Evolutionary conservation across 1,140 invertebrate species (phyloP).

Genomic region (Agraylea sexmaculata): DNA sequence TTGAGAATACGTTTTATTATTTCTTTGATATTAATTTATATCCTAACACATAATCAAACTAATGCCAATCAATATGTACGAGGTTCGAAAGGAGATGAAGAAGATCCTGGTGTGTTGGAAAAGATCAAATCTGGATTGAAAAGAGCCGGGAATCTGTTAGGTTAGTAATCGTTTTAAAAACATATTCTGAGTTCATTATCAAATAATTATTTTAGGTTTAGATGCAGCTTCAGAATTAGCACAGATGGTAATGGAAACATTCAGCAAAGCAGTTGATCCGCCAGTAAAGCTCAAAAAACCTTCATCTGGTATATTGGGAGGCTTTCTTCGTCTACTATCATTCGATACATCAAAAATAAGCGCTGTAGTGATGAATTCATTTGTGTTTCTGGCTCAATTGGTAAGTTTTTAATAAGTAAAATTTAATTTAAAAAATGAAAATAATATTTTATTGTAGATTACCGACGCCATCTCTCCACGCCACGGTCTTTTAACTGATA

Average conservation of each 20-base stretch:
- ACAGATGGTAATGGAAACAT: slow-evolving; percentile 37
- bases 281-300: slow-evolving; percentile 7
- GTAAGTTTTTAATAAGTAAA: slow-evolving; percentile 36
- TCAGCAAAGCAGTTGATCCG: slow-evolving; percentile 22
- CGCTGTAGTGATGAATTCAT: slow-evolving; percentile 65
- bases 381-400: slow-evolving; percentile 74
- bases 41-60: too few species aligned
- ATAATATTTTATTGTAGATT: background rate
- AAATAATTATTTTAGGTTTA: slow-evolving; percentile 23
- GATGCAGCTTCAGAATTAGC: slow-evolving; percentile 38
- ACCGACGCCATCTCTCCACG: too few species aligned
- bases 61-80: too few species aligned
- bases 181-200: background rate
- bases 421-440: slow-evolving; percentile 6
- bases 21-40: too few species aligned
- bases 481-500: too few species aligned
- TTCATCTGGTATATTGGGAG: slow-evolving; percentile 39
- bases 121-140: slow-evolving; percentile 49
- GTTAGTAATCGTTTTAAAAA: slow-evolving; percentile 23
- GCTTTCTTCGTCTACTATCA: slow-evolving; percentile 57
- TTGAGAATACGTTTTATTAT: too few species aligned
- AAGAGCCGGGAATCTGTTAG: slow-evolving; percentile 49
- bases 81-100: background rate
- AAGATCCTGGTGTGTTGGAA: slow-evolving; percentile 40
- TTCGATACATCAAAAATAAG: slow-evolving; percentile 61